phyloP scores from a whole-genome alignment of 2,113 vertebrate genomes.

The Willisornis vidua region DNA sequence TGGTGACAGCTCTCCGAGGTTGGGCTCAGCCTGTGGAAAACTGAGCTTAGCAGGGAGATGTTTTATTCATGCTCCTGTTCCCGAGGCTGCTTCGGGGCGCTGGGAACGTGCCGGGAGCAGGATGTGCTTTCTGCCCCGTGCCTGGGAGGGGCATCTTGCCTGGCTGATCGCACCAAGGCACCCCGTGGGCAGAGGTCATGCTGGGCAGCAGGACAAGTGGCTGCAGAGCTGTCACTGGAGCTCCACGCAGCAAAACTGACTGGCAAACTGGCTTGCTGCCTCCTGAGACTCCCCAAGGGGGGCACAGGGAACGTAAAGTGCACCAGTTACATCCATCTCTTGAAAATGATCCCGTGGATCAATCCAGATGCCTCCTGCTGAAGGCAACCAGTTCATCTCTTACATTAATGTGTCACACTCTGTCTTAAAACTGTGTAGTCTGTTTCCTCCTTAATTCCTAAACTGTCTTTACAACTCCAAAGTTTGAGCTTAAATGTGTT shows the following conservation, averaged over 20 bases:
- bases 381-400: background rate
- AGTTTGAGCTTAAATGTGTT: background rate
- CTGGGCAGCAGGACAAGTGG: background rate
- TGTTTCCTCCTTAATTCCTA: background rate
- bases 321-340: background rate
- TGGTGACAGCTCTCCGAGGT: background rate
- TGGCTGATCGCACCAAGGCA: background rate
- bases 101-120: rapidly evolving
- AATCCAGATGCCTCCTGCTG: background rate
- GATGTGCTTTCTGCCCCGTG: background rate
- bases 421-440: background rate
- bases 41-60: background rate
- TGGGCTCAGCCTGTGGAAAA: background rate
- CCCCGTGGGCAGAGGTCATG: rapidly evolving
- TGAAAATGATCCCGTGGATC: background rate
- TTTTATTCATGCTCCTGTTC: background rate
- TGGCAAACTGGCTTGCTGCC: background rate
- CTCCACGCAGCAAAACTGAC: background rate
- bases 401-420: background rate
- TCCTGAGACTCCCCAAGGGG: background rate
- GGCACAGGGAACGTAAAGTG: background rate
- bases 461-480: background rate
- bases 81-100: background rate
- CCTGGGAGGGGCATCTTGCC: background rate
- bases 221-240: background rate